These are phyloP conservation scores for Glaucidium brasilianum DNA, from an alignment of 2,113 vertebrate species.

Conservation along the genomic window DNA sequence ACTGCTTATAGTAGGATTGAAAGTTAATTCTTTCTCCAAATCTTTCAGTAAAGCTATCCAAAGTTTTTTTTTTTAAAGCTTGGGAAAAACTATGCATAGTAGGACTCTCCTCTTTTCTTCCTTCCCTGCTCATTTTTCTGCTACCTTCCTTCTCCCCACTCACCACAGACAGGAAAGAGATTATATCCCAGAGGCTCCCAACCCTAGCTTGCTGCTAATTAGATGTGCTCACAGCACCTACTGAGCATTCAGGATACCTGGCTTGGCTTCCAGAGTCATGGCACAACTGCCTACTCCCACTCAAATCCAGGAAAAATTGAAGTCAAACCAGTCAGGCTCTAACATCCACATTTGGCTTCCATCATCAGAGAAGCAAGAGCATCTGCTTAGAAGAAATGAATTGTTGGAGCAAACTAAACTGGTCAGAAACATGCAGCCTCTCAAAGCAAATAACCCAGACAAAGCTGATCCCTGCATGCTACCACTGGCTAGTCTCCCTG, in stretches of 20 bases:
- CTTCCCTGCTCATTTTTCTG: not conserved
- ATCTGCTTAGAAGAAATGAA: not conserved
- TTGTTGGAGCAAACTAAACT: not conserved
- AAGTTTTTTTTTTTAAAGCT: not conserved
- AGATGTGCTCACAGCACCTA: not conserved
- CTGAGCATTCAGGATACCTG: not conserved
- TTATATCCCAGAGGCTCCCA: not conserved
- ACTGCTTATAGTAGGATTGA: not conserved
- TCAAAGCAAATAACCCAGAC: not conserved
- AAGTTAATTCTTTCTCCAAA: not conserved
- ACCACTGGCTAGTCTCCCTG: not conserved
- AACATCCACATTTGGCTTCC: not conserved
- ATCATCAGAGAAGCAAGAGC: not conserved
- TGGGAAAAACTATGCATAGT: not conserved
- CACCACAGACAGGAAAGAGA: not conserved
- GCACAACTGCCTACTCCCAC: slow-evolving; percentile 47
- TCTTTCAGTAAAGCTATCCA: not conserved
- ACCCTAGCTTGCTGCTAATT: not conserved
- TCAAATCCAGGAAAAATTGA: slow-evolving; percentile 43
- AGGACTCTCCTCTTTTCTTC: not conserved
- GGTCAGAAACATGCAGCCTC: not conserved
- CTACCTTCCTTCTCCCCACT: not conserved
- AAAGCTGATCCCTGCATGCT: not conserved
- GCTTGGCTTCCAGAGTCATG: slow-evolving; percentile 6
- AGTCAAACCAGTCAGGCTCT: slow-evolving; percentile 45